Evolutionary conservation across 2,797 vertebrate genomes (phyloP), one percentile per base, ranked within the genome.

Genomic region (Pangasius mekongensis): DNA sequence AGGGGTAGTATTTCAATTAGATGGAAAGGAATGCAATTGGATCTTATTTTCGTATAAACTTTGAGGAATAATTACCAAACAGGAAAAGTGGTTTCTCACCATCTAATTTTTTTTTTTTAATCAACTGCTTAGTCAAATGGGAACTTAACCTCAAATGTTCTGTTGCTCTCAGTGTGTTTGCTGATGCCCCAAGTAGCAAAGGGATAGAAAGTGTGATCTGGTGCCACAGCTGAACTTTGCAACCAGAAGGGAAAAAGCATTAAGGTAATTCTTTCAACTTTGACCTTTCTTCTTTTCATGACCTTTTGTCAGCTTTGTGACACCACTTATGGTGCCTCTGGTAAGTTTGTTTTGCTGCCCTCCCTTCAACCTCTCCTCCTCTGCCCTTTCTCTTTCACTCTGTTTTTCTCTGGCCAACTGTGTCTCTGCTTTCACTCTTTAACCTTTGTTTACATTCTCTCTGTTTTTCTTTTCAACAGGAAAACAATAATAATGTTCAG

Each of bases 261-360:
- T 89, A 89, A 90, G 83, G 82, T 87, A 85, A 89, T 87, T 86
- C 60, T 88, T 80, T 90, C 90, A 91, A 90, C 87, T 89, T 88
- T 90, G 78, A 88, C 87, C 90, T 78, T 54, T 76, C 60, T 77
- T 62, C 67, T 78, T 87, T 83, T 52, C 43, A 6, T 49, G 85
- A 90, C 86, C 87, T 91, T 89, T 89, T 73, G 86, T 89, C 90
- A 88, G 84, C 89, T 90, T 86, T 89, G 82, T 87, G 76, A 88
- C 86, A 84, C 87, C 85, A 91, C 83, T 88, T 80, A 54, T 83
- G 87, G 71, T 86, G 58, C 87, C 88, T 89, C 49, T 43, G 86
- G 90, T 83, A 85, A 82, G 87, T 82, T 90, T 92, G 90, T 91
- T 90, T 90, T 89, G 54, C 73, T 93, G 89, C 89, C 91, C 92